Evolutionary conservation across 2,888 invertebrate species (phyloP).

Genomic region (Eueremaeus valkanovi): DNA sequence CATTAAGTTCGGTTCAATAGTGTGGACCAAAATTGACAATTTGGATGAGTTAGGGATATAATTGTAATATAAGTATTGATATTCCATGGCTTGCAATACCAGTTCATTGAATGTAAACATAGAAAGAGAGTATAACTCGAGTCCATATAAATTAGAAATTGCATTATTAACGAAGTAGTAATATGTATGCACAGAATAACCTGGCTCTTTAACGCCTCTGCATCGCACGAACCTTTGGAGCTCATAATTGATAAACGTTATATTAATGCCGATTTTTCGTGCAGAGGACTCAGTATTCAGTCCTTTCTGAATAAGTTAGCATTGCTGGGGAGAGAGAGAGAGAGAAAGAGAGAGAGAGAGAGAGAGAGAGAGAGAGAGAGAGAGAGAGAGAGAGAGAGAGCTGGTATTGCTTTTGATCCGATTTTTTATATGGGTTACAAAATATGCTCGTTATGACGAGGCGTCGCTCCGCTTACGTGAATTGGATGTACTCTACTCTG

Average conservation of each 20-base stretch:
- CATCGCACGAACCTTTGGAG: slow-evolving; percentile 21
- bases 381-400: no score
- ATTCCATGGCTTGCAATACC: neutral
- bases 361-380: no score
- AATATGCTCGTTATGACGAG: slow-evolving; percentile 30
- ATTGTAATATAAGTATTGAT: neutral
- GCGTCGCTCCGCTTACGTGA: slow-evolving; percentile 31
- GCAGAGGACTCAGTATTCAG: slow-evolving; percentile 12
- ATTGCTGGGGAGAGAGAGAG: slow-evolving; percentile 21
- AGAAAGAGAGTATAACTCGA: slow-evolving; percentile 10
- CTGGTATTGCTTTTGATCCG: slow-evolving; percentile 25
- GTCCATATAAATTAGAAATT: slow-evolving; percentile 32
- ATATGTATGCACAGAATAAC: slow-evolving; percentile 36
- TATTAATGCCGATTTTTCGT: slow-evolving; percentile 35
- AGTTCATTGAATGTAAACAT: neutral
- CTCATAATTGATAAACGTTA: slow-evolving; percentile 35
- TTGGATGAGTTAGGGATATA: neutral
- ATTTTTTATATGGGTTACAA: slow-evolving; percentile 26
- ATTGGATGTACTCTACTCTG: slow-evolving; percentile 27
- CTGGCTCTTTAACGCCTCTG: slow-evolving; percentile 33
- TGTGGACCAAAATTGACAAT: neutral
- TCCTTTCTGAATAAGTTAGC: slow-evolving; percentile 19
- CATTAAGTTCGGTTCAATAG: neutral
- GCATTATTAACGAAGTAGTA: slow-evolving; percentile 35
- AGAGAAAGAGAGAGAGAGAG: no score